These are phyloP conservation scores for Trypoxylus dichotomus DNA, from an alignment of 1,140 invertebrate species.

Conservation along the genomic window DNA sequence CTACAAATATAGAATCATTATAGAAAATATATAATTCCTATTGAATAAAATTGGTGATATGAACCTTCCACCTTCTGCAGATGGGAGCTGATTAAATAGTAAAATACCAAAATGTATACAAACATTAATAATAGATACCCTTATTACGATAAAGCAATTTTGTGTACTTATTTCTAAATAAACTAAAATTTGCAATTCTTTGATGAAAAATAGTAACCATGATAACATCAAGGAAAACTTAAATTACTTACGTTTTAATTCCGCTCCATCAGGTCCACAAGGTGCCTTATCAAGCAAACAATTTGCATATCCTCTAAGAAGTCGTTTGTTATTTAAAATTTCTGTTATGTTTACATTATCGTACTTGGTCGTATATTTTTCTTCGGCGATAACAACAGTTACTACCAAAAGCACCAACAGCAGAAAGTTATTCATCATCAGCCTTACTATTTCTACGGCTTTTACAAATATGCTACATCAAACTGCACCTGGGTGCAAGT, in stretches of 20 bases:
- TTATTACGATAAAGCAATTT: too few species aligned
- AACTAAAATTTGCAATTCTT: too few species aligned
- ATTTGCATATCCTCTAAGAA: slow-evolving; percentile 66
- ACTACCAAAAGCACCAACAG: neutral
- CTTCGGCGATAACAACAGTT: slow-evolving; percentile 39
- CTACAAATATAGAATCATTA: too few species aligned
- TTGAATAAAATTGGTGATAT: too few species aligned
- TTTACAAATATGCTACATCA: neutral
- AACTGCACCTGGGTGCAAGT: neutral
- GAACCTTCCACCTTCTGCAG: too few species aligned
- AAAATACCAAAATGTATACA: too few species aligned
- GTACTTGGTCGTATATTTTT: slow-evolving; percentile 71
- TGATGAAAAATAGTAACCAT: neutral
- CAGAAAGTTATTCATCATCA: neutral
- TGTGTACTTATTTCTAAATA: too few species aligned
- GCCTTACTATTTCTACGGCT: neutral
- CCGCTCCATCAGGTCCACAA: slow-evolving; percentile 69
- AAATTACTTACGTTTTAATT: slow-evolving; percentile 66
- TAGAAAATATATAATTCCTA: too few species aligned
- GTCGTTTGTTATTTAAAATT: slow-evolving; percentile 66
- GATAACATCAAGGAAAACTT: neutral
- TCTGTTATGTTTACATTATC: slow-evolving; percentile 72
- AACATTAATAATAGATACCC: too few species aligned
- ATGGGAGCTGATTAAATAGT: too few species aligned
- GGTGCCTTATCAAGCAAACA: slow-evolving; percentile 68